Percentiles rank a stretch among this genome's conserved stretches.
phyloP scores from a whole-genome alignment of 35 echinoderm and acorn worm genomes.

The Heliocidaris tuberculata region DNA sequence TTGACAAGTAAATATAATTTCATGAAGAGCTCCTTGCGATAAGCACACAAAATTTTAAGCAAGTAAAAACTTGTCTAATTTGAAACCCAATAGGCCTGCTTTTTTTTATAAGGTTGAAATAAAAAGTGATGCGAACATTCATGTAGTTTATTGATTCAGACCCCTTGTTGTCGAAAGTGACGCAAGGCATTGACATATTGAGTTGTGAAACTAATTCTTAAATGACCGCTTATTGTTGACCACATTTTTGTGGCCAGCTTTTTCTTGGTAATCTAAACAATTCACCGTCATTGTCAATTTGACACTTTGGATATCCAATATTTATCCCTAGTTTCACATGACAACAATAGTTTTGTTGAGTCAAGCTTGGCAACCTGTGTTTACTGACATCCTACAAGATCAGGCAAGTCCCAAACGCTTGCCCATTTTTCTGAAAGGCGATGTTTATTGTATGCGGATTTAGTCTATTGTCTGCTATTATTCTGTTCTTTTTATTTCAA shows the following conservation, averaged over 20 bases:
- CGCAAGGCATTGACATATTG: no score
- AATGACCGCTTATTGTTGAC: neutral
- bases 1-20: neutral
- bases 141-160: no score
- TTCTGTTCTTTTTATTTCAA: neutral
- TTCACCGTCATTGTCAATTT: neutral
- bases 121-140: no score
- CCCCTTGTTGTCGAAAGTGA: no score
- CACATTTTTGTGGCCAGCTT: neutral
- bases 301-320: neutral
- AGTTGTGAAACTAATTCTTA: no score
- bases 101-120: neutral
- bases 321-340: neutral
- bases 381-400: neutral
- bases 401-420: neutral
- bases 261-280: neutral
- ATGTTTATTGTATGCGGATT: no score
- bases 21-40: neutral
- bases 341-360: no score
- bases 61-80: conserved; percentile 19
- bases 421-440: neutral
- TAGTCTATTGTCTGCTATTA: neutral
- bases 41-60: neutral
- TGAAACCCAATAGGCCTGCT: neutral
- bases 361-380: neutral